Evolutionary conservation across 2,113 vertebrate species (phyloP).

Genomic region (Catharus bicknelli): DNA sequence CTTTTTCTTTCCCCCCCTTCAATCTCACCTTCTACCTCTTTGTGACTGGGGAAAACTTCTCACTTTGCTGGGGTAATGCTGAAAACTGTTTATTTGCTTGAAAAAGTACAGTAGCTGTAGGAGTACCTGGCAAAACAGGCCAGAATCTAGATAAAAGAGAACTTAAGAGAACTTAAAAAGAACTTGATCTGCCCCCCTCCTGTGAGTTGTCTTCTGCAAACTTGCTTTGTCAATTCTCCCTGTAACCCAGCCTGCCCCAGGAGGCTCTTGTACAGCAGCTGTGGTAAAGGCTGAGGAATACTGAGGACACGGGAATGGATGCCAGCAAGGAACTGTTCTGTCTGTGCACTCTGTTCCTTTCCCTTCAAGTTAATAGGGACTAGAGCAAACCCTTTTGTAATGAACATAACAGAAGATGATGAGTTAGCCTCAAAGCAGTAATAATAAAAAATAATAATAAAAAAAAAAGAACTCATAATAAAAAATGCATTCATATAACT

Average conservation of each 20-base stretch:
- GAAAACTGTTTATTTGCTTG: background rate
- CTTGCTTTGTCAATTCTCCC: background rate
- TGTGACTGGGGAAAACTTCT: background rate
- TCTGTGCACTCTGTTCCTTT: background rate
- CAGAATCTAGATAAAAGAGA: background rate
- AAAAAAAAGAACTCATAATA: conserved; percentile 40
- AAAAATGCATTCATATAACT: conserved; percentile 55
- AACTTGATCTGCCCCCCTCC: background rate
- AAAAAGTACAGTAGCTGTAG: background rate
- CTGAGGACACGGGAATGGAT: background rate
- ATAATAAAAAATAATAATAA: conserved; percentile 28
- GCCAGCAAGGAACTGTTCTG: conserved; percentile 11
- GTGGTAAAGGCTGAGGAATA: background rate
- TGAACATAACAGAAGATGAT: conserved; percentile 51
- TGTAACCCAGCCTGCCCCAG: background rate
- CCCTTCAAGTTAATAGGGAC: conserved; percentile 6
- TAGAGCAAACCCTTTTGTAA: conserved; percentile 45
- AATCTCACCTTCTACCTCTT: background rate
- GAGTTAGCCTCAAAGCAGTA: conserved; percentile 55
- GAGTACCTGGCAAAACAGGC: background rate
- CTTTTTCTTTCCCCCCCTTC: background rate
- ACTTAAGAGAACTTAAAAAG: background rate
- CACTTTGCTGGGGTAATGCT: background rate
- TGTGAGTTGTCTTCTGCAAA: background rate
- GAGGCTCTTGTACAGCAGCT: background rate